Evolutionary conservation across 92 coral and sea anemone genomes (phyloP).

Genomic region (Bergia puertoricense): DNA sequence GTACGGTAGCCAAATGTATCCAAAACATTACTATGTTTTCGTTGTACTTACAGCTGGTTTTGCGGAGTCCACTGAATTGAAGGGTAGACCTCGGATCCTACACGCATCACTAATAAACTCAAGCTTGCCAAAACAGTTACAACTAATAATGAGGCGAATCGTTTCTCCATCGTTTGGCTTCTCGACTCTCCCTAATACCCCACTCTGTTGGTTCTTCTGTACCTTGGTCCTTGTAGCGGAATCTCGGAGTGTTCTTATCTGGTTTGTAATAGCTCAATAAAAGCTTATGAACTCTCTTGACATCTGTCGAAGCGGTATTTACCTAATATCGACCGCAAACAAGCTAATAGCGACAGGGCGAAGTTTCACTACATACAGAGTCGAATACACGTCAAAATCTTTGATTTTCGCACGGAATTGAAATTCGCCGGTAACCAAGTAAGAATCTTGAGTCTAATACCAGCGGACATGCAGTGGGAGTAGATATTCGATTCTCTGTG

Average conservation of each 20-base stretch:
- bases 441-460: not conserved
- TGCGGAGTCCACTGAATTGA: constrained; percentile 82
- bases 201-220: not conserved
- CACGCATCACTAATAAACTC: constrained; percentile 49
- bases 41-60: constrained; percentile 79
- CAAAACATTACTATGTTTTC: constrained; percentile 12
- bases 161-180: not conserved
- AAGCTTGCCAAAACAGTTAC: constrained; percentile 29
- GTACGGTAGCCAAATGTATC: not conserved
- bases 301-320: constrained; percentile 43
- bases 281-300: constrained; percentile 45
- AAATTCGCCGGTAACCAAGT: not conserved
- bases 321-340: constrained; percentile 33
- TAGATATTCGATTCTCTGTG: constrained; percentile 29
- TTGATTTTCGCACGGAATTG: not conserved
- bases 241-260: constrained; percentile 9
- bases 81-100: constrained; percentile 63
- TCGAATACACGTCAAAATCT: constrained; percentile 9
- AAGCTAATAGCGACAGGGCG: constrained; percentile 25
- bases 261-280: constrained; percentile 35
- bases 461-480: constrained; percentile 6
- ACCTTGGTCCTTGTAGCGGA: not conserved
- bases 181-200: not conserved
- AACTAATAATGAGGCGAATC: not conserved
- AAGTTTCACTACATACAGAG: not conserved